phyloP scores from a whole-genome alignment of 2,888 invertebrate genomes.

The Acronicta alni region DNA sequence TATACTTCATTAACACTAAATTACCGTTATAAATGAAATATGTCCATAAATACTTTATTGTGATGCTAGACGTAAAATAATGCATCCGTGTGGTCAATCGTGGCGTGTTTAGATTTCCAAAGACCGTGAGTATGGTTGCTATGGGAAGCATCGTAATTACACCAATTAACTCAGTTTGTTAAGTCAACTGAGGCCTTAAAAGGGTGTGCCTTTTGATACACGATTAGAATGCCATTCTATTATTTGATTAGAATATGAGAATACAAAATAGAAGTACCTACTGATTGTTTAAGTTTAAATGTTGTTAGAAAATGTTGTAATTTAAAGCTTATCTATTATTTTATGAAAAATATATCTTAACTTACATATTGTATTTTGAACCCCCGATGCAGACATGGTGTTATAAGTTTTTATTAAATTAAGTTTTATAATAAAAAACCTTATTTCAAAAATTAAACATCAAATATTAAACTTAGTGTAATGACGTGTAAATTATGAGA shows the following conservation, averaged over 20 bases:
- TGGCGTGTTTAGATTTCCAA: slow-evolving; percentile 50
- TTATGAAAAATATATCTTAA: too few relatives aligned
- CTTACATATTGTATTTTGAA: too few relatives aligned
- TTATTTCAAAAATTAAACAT: too few relatives aligned
- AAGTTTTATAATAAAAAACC: too few relatives aligned
- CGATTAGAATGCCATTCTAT: slow-evolving; percentile 46
- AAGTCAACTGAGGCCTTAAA: slow-evolving; percentile 40
- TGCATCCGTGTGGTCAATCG: slow-evolving; percentile 41
- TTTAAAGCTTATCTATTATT: too few relatives aligned
- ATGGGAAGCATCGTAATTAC: slow-evolving; percentile 53
- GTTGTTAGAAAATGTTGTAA: not conserved
- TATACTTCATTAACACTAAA: slow-evolving; percentile 43
- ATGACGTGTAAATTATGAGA: slow-evolving; percentile 12
- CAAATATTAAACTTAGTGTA: slow-evolving; percentile 11
- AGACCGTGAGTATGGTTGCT: slow-evolving; percentile 30
- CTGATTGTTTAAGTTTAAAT: slow-evolving; percentile 7
- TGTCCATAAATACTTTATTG: slow-evolving; percentile 39
- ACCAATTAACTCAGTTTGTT: slow-evolving; percentile 47
- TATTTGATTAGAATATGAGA: slow-evolving; percentile 37
- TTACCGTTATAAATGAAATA: slow-evolving; percentile 43
- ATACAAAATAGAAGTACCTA: not conserved
- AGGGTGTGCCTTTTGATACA: slow-evolving; percentile 29
- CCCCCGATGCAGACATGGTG: too few relatives aligned
- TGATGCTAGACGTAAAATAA: slow-evolving; percentile 54
- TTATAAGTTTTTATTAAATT: too few relatives aligned